Evolutionary conservation across 2,113 vertebrate genomes (phyloP), one percentile per base, ranked within the genome.

Genomic region (Actinemys pallida): DNA sequence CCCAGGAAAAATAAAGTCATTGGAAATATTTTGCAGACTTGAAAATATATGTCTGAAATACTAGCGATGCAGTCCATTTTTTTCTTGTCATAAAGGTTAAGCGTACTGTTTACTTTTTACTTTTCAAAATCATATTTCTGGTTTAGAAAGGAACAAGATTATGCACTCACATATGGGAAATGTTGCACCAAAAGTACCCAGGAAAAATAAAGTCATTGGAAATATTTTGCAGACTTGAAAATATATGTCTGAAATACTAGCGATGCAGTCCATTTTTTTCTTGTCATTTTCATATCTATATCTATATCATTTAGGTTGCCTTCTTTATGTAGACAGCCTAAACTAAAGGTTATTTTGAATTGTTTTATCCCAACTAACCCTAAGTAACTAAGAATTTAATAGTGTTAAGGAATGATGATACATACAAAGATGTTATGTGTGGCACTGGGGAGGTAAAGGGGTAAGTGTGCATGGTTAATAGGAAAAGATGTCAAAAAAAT

Each of bases 401-500:
- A 96, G 81, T 83, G 53, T 88, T 89, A 95, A 75, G 96, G 94
- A 87, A 96, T 91, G 89, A 94, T 87, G 97, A 93, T 94, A 87
- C 76, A 94, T 69, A 92, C 93, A 95, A 93, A 97, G 92, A 97
- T 89, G 95, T 94, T 94, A 93, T 91, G 94, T 95, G 96, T 92
- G 95, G 87, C 95, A 97, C 95, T 87, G 91, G 94, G 94, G 94
- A 96, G 69, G 93, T 95, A 95, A 91, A 90, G 97, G 97, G 96
- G 97, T 97, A 97, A 98, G 97, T 96, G 92, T 83, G 97, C 96
- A 93, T 97, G 88, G 97, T 98, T 98, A 99, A 99, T 98, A 98
- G 98, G 98, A 96, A 98, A 98, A 98, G 96, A 99, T 98, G 98
- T 98, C 97, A 98, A 98, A 98, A 98, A 98, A 98, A 97, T 97